Evolutionary conservation across 2,888 invertebrate species (phyloP).

Genomic region (Rutpela maculata): DNA sequence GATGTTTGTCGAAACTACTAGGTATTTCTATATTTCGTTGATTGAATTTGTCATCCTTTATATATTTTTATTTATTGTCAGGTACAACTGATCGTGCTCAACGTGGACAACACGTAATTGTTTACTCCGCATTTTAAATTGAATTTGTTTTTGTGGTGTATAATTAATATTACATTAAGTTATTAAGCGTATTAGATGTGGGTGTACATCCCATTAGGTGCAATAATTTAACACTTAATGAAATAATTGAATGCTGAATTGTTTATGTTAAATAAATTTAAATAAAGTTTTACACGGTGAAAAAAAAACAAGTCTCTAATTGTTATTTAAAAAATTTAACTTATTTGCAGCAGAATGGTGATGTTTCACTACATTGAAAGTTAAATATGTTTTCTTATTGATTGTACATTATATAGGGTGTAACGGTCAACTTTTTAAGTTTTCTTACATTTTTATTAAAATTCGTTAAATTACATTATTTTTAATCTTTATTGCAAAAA

Average conservation of each 20-base stretch:
- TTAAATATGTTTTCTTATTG: no score
- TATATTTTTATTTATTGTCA: neutral
- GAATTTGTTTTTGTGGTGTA: conserved; percentile 6
- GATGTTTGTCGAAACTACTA: no score
- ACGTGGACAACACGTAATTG: neutral
- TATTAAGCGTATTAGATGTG: conserved; percentile 1
- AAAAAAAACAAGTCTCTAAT: neutral
- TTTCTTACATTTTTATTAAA: no score
- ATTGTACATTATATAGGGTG: no score
- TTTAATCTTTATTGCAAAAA: no score
- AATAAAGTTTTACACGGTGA: neutral
- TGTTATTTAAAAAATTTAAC: no score
- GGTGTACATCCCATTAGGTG: conserved; percentile 15
- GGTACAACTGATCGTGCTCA: neutral
- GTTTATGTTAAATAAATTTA: neutral
- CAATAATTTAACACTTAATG: conserved; percentile 5
- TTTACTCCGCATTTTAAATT: conserved; percentile 14
- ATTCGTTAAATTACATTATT: no score
- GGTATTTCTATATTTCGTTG: no score
- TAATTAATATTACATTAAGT: conserved; percentile 21
- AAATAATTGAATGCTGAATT: neutral
- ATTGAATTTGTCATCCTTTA: neutral
- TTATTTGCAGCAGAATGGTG: no score
- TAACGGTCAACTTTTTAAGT: no score
- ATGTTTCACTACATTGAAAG: no score